Base-by-base conservation (phyloP, 2,888 invertebrate species). In the Brachyopa scutellaris region DNA sequence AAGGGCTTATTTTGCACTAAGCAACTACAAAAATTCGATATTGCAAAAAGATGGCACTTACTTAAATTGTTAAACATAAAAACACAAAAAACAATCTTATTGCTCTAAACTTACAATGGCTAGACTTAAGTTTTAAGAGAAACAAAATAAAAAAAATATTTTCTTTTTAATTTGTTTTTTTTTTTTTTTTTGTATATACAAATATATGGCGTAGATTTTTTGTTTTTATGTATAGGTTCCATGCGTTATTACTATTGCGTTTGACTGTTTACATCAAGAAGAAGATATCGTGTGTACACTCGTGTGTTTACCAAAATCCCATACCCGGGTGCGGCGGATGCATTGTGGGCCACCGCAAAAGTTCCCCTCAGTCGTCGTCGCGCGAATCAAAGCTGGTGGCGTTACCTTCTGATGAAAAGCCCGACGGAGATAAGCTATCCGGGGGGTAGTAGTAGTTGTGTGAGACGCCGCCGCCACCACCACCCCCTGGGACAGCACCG, bases 331-430 rank as follows among this genome's bases (percentile, higher is more conserved):
- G 82, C 82, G 82, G 82, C 82, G 82, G 82, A 82, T 82, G 82
- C 53, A 82, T 59, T 53, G 64, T 66, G 38, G 82, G 70, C 82
- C 82, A 82, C 82, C 82, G 82, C 82, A 82, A 15, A 72, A 82
- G 70, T 23, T 82, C 82, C 23, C 82, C 93, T 95, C 95, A 96
- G 93, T 96, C 95, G 77, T 95, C 95, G 90, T 95, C 95, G 38
- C 94, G 92, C 9, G 94, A 93, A 76, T 95, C 93, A 53, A 95
- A 93, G 89, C 93, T 93, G 85, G 93, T 92, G 85, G 93, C 93
- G 88, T 93, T 93, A 38, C 92, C 88, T 80, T 95, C 95, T 0
- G 95, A 95, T 0, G 95, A 94, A 89, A 95, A 95, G 70, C 95
- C 94, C 4, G 92, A 91, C 1, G 95, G 94, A 84, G 95, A 95